These are phyloP conservation scores for Acanthosoma haemorrhoidale DNA, from an alignment of 2,888 invertebrate species.

Conservation along the genomic window DNA sequence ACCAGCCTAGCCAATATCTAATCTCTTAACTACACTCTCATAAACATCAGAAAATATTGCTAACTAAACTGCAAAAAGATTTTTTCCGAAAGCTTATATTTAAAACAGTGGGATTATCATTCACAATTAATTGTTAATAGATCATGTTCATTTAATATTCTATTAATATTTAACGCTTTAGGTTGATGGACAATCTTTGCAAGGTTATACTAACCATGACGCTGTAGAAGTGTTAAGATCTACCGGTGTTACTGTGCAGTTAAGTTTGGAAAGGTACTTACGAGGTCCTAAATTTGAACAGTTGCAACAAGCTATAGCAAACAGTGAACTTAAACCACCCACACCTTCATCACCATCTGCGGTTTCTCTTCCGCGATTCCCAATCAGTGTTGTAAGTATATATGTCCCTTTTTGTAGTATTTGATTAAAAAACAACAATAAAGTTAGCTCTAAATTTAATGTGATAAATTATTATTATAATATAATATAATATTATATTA, in stretches of 20 bases:
- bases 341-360: constrained; percentile 59
- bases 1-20: no score
- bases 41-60: no score
- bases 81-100: no score
- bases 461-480: no score
- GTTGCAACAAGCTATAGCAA: constrained; percentile 78
- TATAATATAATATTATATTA: no score
- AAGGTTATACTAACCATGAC: constrained; percentile 94
- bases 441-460: no score
- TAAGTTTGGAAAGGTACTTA: constrained; percentile 84
- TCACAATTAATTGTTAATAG: no score
- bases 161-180: constrained; percentile 40
- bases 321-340: constrained; percentile 63
- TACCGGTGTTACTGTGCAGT: constrained; percentile 82
- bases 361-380: constrained; percentile 77
- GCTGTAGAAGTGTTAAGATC: constrained; percentile 94
- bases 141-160: not conserved
- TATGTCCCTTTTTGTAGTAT: no score
- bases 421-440: no score
- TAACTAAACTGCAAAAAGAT: no score
- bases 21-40: no score
- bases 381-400: constrained; percentile 45
- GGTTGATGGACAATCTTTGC: constrained; percentile 84
- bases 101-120: no score
- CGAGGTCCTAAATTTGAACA: constrained; percentile 87